Base-by-base conservation (phyloP, 1,140 invertebrate genomes). In the Trachymyrmex cornetzi region DNA sequence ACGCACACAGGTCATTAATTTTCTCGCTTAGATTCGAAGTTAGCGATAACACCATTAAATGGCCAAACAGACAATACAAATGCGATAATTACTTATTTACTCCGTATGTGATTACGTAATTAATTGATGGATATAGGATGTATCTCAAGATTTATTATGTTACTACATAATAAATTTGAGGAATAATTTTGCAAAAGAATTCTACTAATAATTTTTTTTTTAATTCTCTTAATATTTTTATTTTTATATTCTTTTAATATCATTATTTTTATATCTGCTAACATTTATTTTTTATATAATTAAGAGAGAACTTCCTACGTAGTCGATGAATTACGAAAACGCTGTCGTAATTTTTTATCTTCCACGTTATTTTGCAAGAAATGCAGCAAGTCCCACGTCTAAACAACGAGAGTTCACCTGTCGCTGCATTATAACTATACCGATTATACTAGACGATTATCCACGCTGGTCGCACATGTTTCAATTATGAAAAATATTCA, bases 401-500 rank as follows among this genome's bases (percentile, higher is more conserved):
- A n/a, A 75, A 63, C 55, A 50, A 74, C 53, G 34, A 30, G 55
- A 61, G 27, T 75, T 38, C 69, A 75, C 38, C 55, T 74, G 80
- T 27, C 59, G 24, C 38, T 27, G 38, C 24, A 82, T 44, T 44
- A 44, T 59, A 74, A 74, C 53, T 84, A 61, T 50, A 24, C n/a
- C 16, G 48, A 38, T 61, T 82, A 59, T 82, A 74, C 55, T 14
- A 74, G 16, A 9, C 80, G 24, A 84, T 84, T 84, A 84, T 84
- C 12, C 38, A 61, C 80, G 69, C 80, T 75, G n/a, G 55, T 44
- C 55, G 69, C 38, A 75, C 69, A 61, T 59, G 55, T 63, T 63
- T 75, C 79, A 72, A 71, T 72, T 81, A 48, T 75, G 27, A 72
- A 38, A 48, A 74, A 75, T 84, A 44, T 84, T 75, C 69, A 38